phyloP scores from a whole-genome alignment of 2,113 vertebrate species.

The Clupea harengus region DNA sequence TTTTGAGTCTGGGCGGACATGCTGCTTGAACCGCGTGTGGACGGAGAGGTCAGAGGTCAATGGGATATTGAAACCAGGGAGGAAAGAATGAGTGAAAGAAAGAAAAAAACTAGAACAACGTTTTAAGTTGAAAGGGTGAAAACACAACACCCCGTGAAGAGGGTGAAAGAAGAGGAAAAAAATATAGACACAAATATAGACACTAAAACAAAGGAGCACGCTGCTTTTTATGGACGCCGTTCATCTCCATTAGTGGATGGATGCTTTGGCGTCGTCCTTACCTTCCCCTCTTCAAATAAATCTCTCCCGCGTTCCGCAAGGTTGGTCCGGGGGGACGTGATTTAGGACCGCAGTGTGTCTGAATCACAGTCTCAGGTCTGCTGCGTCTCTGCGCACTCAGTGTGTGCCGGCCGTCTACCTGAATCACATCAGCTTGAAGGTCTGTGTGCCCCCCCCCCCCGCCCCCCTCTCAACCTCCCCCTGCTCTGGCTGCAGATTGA shows the following conservation, averaged over 20 bases:
- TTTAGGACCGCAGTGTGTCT: background rate
- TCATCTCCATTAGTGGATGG: constrained; percentile 32
- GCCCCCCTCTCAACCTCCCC: background rate
- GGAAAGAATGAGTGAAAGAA: background rate
- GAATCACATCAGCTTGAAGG: constrained; percentile 14
- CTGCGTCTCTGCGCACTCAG: background rate
- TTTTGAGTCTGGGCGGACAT: constrained; percentile 19
- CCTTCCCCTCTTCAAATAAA: constrained; percentile 3
- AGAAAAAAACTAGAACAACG: background rate
- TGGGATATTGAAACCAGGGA: constrained; percentile 12
- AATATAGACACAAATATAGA: background rate
- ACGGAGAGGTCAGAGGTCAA: constrained; percentile 28
- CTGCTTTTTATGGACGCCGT: background rate
- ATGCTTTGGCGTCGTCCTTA: constrained; percentile 23
- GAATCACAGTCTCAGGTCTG: background rate
- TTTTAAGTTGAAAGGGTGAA: background rate
- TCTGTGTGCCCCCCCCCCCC: background rate
- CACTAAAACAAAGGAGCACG: background rate
- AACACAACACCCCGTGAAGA: background rate
- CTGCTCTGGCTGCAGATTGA: background rate
- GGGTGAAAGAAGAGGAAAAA: background rate
- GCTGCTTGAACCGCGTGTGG: background rate
- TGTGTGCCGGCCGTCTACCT: background rate
- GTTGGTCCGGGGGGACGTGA: constrained; percentile 12
- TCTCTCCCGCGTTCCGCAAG: constrained; percentile 27